Evolutionary conservation across 2,113 vertebrate genomes (phyloP), one percentile per base, ranked within the genome.

Genomic region (Salvelinus alpinus): DNA sequence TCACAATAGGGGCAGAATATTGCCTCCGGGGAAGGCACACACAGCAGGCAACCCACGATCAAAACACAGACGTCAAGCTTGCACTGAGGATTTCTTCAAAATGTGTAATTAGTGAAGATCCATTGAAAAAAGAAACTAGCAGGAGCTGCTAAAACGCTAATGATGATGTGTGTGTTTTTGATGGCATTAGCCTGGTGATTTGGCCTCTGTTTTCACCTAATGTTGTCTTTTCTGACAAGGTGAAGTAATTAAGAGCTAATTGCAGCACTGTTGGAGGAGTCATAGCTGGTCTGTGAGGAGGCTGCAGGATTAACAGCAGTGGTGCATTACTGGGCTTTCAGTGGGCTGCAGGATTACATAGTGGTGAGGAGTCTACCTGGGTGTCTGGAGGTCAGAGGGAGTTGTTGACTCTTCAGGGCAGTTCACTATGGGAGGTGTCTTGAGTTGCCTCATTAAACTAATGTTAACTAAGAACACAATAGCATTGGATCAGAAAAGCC

Each of bases 241-340:
- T 82, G 74, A 74, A 79, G 78, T 90, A 88, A 91, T 90, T 91
- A 90, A 90, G 87, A 87, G 80, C 77, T 54, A 71, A 85, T 87
- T 77, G 20, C 22, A 79, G 85, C 78, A 69, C 71, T 70, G 79
- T 82, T 76, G 82, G 80, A 80, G 91, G 91, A 93, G 51, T 91
- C 87, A 91, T 89, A 76, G n/a, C 78, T 78, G 69, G 7, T 29
- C 6, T 72, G 73, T 60, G 77, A 78, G 77, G 78, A 79, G 82
- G 74, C 44, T 64, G 75, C 24, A 3, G 70, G 24, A 44, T 31
- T 51, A 62, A 71, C 70, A 70, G 71, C 51, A 70, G 48, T 60
- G 57, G 60, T 8, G 60, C 31, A 67, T 62, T 14, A 48, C 29
- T 64, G 34, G 34, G 64, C 64, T 47, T n/a, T 25, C 64, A 3